phyloP scores from a whole-genome alignment of 1,140 invertebrate genomes.

The Triops cancriformis region DNA sequence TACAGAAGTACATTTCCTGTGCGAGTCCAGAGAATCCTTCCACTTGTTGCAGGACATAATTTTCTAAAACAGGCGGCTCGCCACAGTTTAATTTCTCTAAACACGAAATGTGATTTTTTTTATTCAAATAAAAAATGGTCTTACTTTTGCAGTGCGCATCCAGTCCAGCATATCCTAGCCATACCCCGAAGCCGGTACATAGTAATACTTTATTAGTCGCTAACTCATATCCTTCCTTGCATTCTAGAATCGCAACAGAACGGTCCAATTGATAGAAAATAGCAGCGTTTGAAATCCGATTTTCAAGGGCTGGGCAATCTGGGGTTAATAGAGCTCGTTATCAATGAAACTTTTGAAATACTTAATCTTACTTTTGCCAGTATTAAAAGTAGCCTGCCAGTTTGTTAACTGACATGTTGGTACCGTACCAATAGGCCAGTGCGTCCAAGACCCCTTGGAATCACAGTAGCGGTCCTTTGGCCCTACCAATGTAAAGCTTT shows the following conservation, averaged over 20 bases:
- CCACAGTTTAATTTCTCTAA: too few species aligned
- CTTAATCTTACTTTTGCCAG: not conserved
- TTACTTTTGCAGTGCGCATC: too few species aligned
- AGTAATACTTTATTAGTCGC: not conserved
- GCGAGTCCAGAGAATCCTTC: too few species aligned
- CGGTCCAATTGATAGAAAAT: not conserved
- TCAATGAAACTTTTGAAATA: too few species aligned
- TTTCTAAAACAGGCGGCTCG: too few species aligned
- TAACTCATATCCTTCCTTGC: not conserved
- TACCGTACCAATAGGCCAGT: not conserved
- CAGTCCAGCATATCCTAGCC: too few species aligned
- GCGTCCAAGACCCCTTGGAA: not conserved
- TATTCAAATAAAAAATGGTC: too few species aligned
- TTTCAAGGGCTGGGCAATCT: not conserved
- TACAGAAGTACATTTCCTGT: too few species aligned
- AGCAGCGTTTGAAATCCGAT: not conserved
- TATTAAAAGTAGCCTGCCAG: not conserved
- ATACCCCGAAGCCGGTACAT: not conserved
- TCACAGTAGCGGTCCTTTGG: not conserved
- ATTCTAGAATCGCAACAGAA: not conserved
- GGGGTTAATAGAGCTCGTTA: too few species aligned
- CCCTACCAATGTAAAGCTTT: not conserved
- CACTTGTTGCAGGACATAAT: too few species aligned
- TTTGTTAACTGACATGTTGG: not conserved
- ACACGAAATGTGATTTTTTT: too few species aligned